Conservation (phyloP, 2,888 invertebrate genomes). For the Drosophila eohydei region DNA sequence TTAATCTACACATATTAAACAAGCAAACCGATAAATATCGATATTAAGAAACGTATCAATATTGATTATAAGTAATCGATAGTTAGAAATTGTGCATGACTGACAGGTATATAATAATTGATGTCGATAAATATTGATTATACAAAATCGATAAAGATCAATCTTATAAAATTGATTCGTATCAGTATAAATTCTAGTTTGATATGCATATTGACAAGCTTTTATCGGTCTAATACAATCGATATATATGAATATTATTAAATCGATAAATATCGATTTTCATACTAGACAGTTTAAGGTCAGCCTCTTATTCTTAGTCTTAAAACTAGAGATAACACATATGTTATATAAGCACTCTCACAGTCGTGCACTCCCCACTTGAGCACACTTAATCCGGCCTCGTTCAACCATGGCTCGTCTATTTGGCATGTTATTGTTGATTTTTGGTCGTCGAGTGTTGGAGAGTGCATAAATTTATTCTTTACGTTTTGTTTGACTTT, state of each 20-base stretch:
- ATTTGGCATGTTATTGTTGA: conserved; percentile 54
- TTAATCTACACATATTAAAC: background rate
- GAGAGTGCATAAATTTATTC: conserved; percentile 77
- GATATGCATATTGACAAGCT: no score
- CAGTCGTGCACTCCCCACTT: conserved; percentile 1
- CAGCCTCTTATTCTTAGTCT: background rate
- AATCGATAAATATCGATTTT: background rate
- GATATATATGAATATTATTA: background rate
- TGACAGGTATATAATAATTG: background rate
- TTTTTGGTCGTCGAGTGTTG: conserved; percentile 59
- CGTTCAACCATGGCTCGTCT: background rate
- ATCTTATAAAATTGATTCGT: background rate
- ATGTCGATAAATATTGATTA: background rate
- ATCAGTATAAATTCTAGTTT: no score
- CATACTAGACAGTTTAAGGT: background rate
- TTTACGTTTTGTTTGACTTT: conserved; percentile 71
- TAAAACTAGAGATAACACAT: background rate
- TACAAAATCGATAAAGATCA: background rate
- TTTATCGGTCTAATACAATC: background rate
- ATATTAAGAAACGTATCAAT: background rate
- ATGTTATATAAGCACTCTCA: background rate
- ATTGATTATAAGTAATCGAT: background rate
- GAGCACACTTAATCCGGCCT: conserved; percentile 14
- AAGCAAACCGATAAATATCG: background rate
- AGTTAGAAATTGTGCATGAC: background rate